Conservation (phyloP, 2,797 vertebrate species). For the Chaunax sp. region DNA sequence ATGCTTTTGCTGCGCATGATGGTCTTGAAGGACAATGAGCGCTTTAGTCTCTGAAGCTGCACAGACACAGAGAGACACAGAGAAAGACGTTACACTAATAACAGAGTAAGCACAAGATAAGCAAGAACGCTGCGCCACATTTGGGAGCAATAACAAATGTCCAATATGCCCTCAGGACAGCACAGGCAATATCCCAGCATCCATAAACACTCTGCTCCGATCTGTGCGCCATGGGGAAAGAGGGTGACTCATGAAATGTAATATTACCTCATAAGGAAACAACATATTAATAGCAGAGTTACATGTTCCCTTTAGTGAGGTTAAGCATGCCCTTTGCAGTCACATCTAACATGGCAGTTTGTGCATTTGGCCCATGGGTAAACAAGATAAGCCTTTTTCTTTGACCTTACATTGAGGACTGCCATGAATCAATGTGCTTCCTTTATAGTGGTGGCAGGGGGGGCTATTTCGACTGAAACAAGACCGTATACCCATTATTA, state of each 20-base stretch:
- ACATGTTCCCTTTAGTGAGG: constrained; percentile 4
- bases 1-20: constrained; percentile 93
- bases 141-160: constrained; percentile 62
- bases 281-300: constrained; percentile 30
- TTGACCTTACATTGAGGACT: constrained; percentile 13
- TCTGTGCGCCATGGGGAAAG: constrained; percentile 24
- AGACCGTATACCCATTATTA: constrained; percentile 37
- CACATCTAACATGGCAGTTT: constrained; percentile 7
- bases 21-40: constrained; percentile 91
- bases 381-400: constrained; percentile 50
- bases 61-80: constrained; percentile 40
- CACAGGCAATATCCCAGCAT: constrained; percentile 61
- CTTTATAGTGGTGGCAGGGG: background rate
- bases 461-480: constrained; percentile 36
- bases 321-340: background rate
- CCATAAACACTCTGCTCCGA: constrained; percentile 52
- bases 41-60: constrained; percentile 90
- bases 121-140: constrained; percentile 22
- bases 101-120: constrained; percentile 55
- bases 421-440: constrained; percentile 12
- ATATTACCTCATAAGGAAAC: constrained; percentile 60
- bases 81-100: constrained; percentile 22
- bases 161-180: constrained; percentile 48
- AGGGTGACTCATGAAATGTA: constrained; percentile 60
- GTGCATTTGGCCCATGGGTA: constrained; percentile 27